phyloP scores from a whole-genome alignment of 2,888 invertebrate species.

The Lepidochitona cinerea region DNA sequence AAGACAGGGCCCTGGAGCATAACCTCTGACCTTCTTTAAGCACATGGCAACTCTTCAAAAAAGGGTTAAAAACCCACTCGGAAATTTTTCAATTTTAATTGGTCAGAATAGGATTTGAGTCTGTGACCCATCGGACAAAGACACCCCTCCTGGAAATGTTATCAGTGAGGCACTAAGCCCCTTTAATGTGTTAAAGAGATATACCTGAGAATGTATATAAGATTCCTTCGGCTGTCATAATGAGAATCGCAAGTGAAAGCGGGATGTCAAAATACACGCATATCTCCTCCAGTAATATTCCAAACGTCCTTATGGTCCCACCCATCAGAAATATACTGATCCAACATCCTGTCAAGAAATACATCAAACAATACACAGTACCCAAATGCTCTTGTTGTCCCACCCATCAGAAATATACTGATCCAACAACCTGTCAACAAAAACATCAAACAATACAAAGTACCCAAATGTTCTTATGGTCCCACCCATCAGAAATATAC shows the following conservation, averaged over 20 bases:
- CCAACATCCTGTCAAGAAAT: not conserved
- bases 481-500: no score
- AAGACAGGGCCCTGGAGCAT: no score
- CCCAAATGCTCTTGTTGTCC: not conserved
- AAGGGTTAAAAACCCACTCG: no score
- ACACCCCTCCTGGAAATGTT: no score
- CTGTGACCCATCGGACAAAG: no score
- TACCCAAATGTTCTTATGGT: not conserved
- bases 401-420: no score
- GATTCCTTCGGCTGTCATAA: not conserved
- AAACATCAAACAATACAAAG: not conserved
- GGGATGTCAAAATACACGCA: not conserved
- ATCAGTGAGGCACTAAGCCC: no score
- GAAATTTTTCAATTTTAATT: no score
- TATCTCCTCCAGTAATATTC: not conserved
- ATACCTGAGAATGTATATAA: not conserved
- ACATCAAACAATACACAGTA: not conserved
- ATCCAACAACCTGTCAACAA: not conserved
- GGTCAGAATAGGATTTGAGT: no score
- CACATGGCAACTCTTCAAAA: no score
- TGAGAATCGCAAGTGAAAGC: not conserved
- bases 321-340: slow-evolving; percentile 1
- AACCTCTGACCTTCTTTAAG: no score
- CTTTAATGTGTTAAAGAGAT: no score
- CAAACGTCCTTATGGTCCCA: not conserved